phyloP scores from a whole-genome alignment of 2,113 vertebrate species.

The Notothenia rossii region DNA sequence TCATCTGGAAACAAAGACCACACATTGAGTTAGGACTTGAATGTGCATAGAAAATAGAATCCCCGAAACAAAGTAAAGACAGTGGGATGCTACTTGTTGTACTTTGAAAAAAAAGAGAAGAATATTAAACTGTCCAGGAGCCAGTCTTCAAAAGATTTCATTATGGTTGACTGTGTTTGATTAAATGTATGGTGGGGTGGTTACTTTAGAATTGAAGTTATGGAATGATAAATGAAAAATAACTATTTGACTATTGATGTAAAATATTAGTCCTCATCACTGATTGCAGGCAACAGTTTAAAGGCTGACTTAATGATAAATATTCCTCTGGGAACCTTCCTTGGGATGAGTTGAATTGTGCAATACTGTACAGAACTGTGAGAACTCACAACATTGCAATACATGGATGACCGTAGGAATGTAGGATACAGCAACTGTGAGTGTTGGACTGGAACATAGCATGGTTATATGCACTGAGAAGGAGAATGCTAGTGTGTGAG shows the following conservation, averaged over 20 bases:
- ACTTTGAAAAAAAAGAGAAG: conserved; percentile 1
- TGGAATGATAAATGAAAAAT: conserved; percentile 16
- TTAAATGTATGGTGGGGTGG: conserved; percentile 56
- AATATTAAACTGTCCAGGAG: conserved; percentile 24
- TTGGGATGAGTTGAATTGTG: conserved; percentile 68
- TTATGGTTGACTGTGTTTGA: conserved; percentile 40
- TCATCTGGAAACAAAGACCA: conserved; percentile 25
- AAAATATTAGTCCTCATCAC: conserved; percentile 34
- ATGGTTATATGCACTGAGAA: conserved; percentile 39
- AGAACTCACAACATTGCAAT: conserved; percentile 68
- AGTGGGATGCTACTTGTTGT: conserved; percentile 30
- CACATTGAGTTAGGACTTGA: conserved; percentile 18
- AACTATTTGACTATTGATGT: conserved; percentile 16
- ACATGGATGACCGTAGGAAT: conserved; percentile 79
- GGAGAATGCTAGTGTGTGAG: conserved; percentile 40
- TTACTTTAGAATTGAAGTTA: conserved; percentile 44
- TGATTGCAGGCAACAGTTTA: conserved; percentile 62
- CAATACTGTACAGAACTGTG: conserved; percentile 79
- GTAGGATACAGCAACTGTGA: conserved; percentile 66
- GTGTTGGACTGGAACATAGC: conserved; percentile 47
- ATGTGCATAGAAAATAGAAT: conserved; percentile 2
- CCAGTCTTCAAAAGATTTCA: conserved; percentile 30
- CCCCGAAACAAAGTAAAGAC: conserved; percentile 17
- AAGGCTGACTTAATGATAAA: conserved; percentile 32
- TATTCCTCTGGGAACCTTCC: conserved; percentile 32